These are phyloP conservation scores for Decapterus maruadsi DNA, from an alignment of 2,797 vertebrate genomes.

Conservation along the genomic window DNA sequence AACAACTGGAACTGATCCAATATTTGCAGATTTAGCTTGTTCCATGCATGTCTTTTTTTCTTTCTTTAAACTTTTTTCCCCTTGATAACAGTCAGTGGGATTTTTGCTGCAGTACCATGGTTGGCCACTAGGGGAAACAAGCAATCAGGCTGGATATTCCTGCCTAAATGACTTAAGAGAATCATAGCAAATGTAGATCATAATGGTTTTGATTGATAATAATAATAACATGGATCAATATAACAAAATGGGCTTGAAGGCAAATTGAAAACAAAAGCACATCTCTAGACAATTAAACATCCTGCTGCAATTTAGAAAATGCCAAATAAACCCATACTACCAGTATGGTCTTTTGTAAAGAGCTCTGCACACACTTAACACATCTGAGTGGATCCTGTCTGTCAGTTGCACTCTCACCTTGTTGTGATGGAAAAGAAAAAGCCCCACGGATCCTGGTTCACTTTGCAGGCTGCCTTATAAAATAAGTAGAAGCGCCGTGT, in stretches of 20 bases:
- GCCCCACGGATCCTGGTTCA: constrained; percentile 48
- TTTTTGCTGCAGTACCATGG: neutral
- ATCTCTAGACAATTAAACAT: neutral
- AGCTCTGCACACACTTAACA: constrained; percentile 13
- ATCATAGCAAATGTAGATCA: neutral
- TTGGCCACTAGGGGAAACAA: neutral
- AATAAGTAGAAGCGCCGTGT: constrained; percentile 30
- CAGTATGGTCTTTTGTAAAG: constrained; percentile 1
- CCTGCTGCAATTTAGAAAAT: constrained; percentile 43
- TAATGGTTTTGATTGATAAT: too few species aligned
- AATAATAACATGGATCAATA: neutral
- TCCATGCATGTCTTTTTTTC: too few species aligned
- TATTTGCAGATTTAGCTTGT: too few species aligned
- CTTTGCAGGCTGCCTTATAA: constrained; percentile 50
- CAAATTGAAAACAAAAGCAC: constrained; percentile 10
- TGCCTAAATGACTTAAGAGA: neutral
- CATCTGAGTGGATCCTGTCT: constrained; percentile 22
- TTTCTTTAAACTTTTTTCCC: too few species aligned
- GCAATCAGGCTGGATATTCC: neutral
- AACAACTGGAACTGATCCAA: too few species aligned
- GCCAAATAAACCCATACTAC: neutral
- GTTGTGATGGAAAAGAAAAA: constrained; percentile 52
- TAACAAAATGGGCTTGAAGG: constrained; percentile 1
- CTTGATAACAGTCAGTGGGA: neutral
- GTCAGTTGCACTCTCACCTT: constrained; percentile 45